Base-by-base conservation (phyloP, 1,140 invertebrate genomes). In the Vanessa atalanta region DNA sequence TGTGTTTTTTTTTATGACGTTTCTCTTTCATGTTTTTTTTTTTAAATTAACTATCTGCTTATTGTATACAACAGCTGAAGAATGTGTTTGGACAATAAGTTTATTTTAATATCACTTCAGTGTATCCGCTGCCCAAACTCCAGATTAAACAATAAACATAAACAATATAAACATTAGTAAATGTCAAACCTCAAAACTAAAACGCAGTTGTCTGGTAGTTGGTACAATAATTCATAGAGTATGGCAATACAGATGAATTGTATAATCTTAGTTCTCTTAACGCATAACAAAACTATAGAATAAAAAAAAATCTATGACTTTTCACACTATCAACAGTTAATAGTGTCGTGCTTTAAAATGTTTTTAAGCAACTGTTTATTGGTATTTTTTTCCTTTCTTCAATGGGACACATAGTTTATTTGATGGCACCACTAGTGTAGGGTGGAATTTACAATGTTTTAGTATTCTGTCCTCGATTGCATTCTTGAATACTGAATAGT, bases 21-120 rank as follows among this genome's bases (percentile, higher is more conserved):
- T 80, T 87, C 81, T 83, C 79, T 74, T 84, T 85, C 81, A 83
- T 86, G 70, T 57, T 68, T 23, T 47, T 31, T 12, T 14, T 14
- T n/a, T 5, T 51, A 16, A 15, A 2, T 43, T 6, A 43, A 43
- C 26, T 43, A 43, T 9, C 8, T 43, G 7, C 37, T 43, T 43
- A 43, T 5, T 43, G 8, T 43, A 43, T 43, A 43, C 6, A 11
- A 43, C 3, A 43, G 7, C 37, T 43, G 37, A 3, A 43, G 37
- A 9, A 6, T 9, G 37, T 43, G 6, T 8, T 43, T 43, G 9
- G 0, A 9, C 9, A 8, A 11, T 43, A 43, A 43, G 37, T 43
- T 43, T 43, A 43, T 8, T 9, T 8, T 43, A 43, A 9, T 43
- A 6, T 5, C 6, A 9, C 6, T 1, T 6, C 37, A 43, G 3